Conservation (phyloP, 2,888 invertebrate genomes). For the Phlogophora meticulosa region DNA sequence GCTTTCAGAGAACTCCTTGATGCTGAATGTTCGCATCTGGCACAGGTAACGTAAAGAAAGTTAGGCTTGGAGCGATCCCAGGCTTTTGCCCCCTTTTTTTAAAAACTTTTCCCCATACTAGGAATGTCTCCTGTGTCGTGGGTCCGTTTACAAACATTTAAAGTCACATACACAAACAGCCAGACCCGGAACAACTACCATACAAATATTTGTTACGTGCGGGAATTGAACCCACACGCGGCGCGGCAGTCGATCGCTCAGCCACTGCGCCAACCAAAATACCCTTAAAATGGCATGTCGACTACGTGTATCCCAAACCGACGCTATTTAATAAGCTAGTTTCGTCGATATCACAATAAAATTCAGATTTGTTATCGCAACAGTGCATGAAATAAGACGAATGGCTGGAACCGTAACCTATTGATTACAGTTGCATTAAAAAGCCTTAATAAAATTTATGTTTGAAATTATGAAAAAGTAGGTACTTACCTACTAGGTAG, state of each 20-base stretch:
- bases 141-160: too few relatives aligned
- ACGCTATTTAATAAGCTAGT: not conserved
- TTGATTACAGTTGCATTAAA: conserved; percentile 46
- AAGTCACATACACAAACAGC: too few relatives aligned
- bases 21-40: conserved; percentile 96
- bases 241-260: too few relatives aligned
- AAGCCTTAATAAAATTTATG: not conserved
- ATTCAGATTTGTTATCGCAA: conserved; percentile 30
- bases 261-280: too few relatives aligned
- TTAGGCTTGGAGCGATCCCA: not conserved
- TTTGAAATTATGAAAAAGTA: not conserved
- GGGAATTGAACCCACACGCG: too few relatives aligned
- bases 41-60: conserved; percentile 89
- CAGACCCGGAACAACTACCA: too few relatives aligned
- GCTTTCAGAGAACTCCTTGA: conserved; percentile 96
- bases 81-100: not conserved
- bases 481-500: not conserved
- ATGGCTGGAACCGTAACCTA: conserved; percentile 44
- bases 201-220: too few relatives aligned
- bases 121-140: too few relatives aligned
- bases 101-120: too few relatives aligned
- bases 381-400: conserved; percentile 38
- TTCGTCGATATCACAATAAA: conserved; percentile 13
- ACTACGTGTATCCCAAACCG: not conserved
- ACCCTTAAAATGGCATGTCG: not conserved